These are phyloP conservation scores for Heteropelma amictum DNA, from an alignment of 2,888 invertebrate species.

Conservation along the genomic window DNA sequence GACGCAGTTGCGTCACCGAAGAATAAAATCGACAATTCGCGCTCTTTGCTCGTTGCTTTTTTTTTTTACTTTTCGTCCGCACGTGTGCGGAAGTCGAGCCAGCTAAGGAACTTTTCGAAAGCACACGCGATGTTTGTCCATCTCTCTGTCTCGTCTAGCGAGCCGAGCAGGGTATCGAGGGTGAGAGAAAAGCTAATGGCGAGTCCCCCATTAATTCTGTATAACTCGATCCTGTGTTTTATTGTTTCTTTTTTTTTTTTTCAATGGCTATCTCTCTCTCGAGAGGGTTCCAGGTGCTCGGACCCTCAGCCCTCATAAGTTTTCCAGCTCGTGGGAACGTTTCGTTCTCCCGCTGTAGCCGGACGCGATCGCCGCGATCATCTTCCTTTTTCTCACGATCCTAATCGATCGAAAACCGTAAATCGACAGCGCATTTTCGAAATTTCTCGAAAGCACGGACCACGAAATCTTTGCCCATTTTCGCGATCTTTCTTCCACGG, in stretches of 20 bases:
- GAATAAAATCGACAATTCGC: no score
- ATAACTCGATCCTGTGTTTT: neutral
- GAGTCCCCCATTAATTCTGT: constrained; percentile 14
- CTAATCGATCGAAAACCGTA: no score
- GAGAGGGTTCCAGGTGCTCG: constrained; percentile 21
- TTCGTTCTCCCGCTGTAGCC: no score
- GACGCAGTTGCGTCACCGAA: no score
- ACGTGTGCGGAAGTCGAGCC: constrained; percentile 18
- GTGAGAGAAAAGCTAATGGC: neutral
- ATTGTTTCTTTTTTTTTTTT: neutral
- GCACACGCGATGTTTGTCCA: neutral
- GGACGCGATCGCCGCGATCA: no score
- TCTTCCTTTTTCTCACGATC: no score
- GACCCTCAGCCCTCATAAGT: constrained; percentile 46
- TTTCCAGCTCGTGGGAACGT: constrained; percentile 45
- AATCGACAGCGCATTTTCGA: no score
- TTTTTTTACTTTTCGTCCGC: neutral
- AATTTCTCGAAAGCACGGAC: no score
- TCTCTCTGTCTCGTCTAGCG: neutral
- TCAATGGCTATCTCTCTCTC: neutral
- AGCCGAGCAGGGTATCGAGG: constrained; percentile 1
- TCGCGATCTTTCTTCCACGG: no score
- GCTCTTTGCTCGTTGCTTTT: neutral
- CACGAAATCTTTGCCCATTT: no score
- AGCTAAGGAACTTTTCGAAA: neutral